Percentiles rank a stretch among this genome's conserved stretches.
Evolutionary conservation across 1,140 invertebrate species (phyloP).

Genomic region (Drosophila neocordata): DNA sequence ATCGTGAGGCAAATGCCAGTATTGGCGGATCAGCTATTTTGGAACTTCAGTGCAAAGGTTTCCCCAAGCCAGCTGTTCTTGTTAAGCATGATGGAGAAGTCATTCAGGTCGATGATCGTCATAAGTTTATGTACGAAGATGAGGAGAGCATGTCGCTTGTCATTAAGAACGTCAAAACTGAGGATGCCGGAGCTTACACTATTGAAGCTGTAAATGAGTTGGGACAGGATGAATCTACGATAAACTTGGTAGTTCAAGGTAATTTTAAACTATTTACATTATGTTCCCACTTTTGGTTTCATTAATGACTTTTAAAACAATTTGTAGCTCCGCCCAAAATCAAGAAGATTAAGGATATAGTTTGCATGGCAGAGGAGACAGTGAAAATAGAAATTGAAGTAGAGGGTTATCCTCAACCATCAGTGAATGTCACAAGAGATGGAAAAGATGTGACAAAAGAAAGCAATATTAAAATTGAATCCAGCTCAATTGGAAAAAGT

Average conservation of each 20-base stretch:
- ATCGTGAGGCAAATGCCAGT: conserved; percentile 89
- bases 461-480: conserved; percentile 88
- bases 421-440: conserved; percentile 93
- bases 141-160: conserved; percentile 94
- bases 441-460: conserved; percentile 89
- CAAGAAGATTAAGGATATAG: conserved; percentile 89
- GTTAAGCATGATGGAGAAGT: conserved; percentile 94
- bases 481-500: conserved; percentile 84
- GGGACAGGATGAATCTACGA: conserved; percentile 90
- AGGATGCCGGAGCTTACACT: conserved; percentile 93
- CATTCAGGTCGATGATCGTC: conserved; percentile 90
- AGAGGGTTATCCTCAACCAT: conserved; percentile 92
- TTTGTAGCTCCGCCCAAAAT: conserved; percentile 90
- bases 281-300: not conserved
- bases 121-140: conserved; percentile 95
- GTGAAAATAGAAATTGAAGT: conserved; percentile 90
- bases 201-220: conserved; percentile 94
- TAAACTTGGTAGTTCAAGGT: conserved; percentile 90
- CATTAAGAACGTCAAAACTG: conserved; percentile 92
- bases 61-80: conserved; percentile 94
- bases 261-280: not conserved
- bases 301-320: conserved; percentile 42
- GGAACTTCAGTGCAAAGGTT: conserved; percentile 96
- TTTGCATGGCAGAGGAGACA: conserved; percentile 87
- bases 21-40: conserved; percentile 96